Base-by-base conservation (phyloP, 2,113 vertebrate species). In the Chaetodon auriga region DNA sequence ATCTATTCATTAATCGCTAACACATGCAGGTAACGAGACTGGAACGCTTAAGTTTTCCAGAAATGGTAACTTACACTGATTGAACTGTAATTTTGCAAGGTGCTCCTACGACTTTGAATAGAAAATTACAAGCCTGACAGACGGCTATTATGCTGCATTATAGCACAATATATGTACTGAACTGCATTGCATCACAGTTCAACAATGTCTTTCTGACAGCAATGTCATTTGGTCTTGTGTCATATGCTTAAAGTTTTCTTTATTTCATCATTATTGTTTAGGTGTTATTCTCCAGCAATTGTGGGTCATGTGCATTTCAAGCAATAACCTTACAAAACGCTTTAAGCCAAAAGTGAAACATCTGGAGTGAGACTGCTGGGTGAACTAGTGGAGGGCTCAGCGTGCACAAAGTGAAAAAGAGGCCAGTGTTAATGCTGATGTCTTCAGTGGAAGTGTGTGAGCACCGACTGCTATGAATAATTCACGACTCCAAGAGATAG, bases 391-490 rank as follows among this genome's bases (percentile, higher is more conserved):
- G 1, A 38, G 66, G 6, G 18, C 43, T 71, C 45, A 5, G 48
- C n/a, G 55, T 36, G 18, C 51, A 54, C 41, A 62, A 48, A 35
- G 38, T 18, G 46, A 54, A 78, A 75, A 71, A 54, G 60, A 64
- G 69, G 54, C 57, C 57, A 43, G 43, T 46, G 43, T 75, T 51
- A 36, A 41, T 21, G 49, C 54, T 51, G 45, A 45, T 41, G 36
- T 35, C 51, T 25, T 51, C 19, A 9, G 46, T 74, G 16, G 64
- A 81, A 53, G 65, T 65, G 51, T 76, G 57, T 63, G 61, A 60
- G 71, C 53, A 30, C 48, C 60, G 78, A 45, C 60, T 72, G 81
- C 58, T 49, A 88, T 89, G 25, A 72, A 86, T 88, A 62, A 80
- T 89, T 86, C 55, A 86, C 48, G 63, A 71, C 75, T 75, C 62